These are phyloP conservation scores for Thalpophila matura DNA, from an alignment of 2,888 invertebrate genomes.

Conservation along the genomic window DNA sequence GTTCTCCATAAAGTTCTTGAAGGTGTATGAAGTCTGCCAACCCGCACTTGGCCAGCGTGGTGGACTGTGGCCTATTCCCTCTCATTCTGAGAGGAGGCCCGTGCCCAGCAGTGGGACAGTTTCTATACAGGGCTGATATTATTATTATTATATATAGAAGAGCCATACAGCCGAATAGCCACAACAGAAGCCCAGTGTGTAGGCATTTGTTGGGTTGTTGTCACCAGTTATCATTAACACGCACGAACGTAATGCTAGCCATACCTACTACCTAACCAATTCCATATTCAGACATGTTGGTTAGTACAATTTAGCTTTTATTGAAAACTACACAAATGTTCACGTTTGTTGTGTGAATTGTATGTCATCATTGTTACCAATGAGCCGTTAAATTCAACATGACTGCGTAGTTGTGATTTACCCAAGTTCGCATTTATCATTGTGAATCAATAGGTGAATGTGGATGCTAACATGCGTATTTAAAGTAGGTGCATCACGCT, in stretches of 20 bases:
- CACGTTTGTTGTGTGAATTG: slow-evolving; percentile 30
- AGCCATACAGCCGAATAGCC: too few relatives aligned
- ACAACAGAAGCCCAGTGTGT: too few relatives aligned
- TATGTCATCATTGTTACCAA: slow-evolving; percentile 46
- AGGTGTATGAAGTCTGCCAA: too few relatives aligned
- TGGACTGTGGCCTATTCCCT: too few relatives aligned
- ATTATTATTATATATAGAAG: too few relatives aligned
- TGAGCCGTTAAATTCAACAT: slow-evolving; percentile 40
- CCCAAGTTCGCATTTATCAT: slow-evolving; percentile 17
- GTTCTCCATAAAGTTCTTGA: too few relatives aligned
- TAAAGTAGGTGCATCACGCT: not conserved
- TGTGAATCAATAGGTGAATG: not conserved
- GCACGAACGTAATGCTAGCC: not conserved
- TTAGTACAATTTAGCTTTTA: slow-evolving; percentile 37
- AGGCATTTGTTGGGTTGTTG: too few relatives aligned
- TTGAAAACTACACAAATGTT: slow-evolving; percentile 20
- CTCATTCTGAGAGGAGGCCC: too few relatives aligned
- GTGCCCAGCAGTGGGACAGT: too few relatives aligned
- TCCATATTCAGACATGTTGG: slow-evolving; percentile 19
- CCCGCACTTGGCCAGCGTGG: too few relatives aligned
- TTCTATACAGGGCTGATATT: too few relatives aligned
- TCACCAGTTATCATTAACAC: too few relatives aligned
- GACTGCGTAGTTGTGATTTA: slow-evolving; percentile 32
- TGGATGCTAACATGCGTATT: slow-evolving; percentile 11
- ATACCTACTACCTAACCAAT: slow-evolving; percentile 4